phyloP scores from a whole-genome alignment of 92 coral and sea anemone species.

The Palythoa heliodiscus region DNA sequence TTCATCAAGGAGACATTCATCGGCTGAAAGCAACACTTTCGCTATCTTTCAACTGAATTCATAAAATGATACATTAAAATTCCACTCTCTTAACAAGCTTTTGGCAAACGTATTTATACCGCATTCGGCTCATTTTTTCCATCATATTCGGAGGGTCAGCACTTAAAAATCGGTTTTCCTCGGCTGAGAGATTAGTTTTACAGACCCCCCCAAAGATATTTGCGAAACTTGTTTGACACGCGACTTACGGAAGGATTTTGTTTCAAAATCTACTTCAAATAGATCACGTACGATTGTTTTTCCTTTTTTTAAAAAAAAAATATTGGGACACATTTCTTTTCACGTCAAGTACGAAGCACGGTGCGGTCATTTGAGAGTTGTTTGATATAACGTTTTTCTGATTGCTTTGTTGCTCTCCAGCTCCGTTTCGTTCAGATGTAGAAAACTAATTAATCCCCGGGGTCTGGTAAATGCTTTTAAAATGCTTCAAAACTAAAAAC shows the following conservation, averaged over 20 bases:
- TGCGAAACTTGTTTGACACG: constrained; percentile 26
- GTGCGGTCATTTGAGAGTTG: background rate
- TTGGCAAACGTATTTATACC: constrained; percentile 21
- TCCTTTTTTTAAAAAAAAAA: background rate
- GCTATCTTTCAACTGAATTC: constrained; percentile 39
- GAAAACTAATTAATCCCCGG: constrained; percentile 51
- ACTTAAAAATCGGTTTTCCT: constrained; percentile 28
- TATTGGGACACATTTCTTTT: background rate
- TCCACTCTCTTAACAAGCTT: constrained; percentile 31
- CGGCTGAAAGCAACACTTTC: constrained; percentile 13
- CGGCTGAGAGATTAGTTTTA: constrained; percentile 12
- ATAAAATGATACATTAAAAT: constrained; percentile 38
- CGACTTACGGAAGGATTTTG: constrained; percentile 29
- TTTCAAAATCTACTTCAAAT: background rate
- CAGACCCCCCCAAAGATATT: constrained; percentile 48
- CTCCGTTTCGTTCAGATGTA: constrained; percentile 17
- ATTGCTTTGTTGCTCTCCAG: background rate
- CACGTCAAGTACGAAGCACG: background rate
- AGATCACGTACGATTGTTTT: constrained; percentile 25
- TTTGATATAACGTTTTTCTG: constrained; percentile 23
- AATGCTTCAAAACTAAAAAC: constrained; percentile 36
- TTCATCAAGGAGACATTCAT: constrained; percentile 17
- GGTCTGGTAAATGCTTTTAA: constrained; percentile 47
- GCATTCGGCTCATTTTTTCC: constrained; percentile 41
- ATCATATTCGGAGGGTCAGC: constrained; percentile 30